phyloP scores from a whole-genome alignment of 2,797 vertebrate species.

The Anabas testudineus region DNA sequence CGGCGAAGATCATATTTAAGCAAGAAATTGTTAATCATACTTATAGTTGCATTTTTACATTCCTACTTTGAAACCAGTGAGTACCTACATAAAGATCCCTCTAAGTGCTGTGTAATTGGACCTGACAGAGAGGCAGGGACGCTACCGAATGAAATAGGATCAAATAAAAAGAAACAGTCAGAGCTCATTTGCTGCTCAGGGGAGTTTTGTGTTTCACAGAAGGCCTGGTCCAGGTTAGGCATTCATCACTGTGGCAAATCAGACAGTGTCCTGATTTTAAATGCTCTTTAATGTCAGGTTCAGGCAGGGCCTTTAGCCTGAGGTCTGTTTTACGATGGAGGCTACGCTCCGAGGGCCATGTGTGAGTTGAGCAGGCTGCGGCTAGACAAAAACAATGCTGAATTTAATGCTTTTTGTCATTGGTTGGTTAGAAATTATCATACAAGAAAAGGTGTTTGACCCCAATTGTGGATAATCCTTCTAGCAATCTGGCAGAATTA shows the following conservation, averaged over 20 bases:
- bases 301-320: slow-evolving; percentile 79
- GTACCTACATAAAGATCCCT: slow-evolving; percentile 54
- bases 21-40: neutral
- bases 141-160: slow-evolving; percentile 77
- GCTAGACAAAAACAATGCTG: neutral
- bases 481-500: neutral
- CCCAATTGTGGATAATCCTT: neutral
- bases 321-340: slow-evolving; percentile 76
- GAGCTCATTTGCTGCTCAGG: slow-evolving; percentile 80
- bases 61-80: slow-evolving; percentile 7
- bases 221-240: slow-evolving; percentile 73
- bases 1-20: neutral
- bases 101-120: slow-evolving; percentile 71
- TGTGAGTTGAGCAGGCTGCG: slow-evolving; percentile 50
- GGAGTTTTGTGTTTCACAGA: slow-evolving; percentile 84
- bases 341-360: slow-evolving; percentile 49
- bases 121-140: slow-evolving; percentile 65
- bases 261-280: slow-evolving; percentile 83
- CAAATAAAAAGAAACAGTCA: slow-evolving; percentile 83
- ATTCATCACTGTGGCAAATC: slow-evolving; percentile 82
- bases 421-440: neutral
- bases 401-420: neutral
- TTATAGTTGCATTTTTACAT: slow-evolving; percentile 10
- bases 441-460: neutral
- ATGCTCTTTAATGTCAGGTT: slow-evolving; percentile 84